Percentiles rank a stretch among this genome's conserved stretches.
phyloP scores from a whole-genome alignment of 2,888 invertebrate species.

The Prosopocoilus inquinatus region DNA sequence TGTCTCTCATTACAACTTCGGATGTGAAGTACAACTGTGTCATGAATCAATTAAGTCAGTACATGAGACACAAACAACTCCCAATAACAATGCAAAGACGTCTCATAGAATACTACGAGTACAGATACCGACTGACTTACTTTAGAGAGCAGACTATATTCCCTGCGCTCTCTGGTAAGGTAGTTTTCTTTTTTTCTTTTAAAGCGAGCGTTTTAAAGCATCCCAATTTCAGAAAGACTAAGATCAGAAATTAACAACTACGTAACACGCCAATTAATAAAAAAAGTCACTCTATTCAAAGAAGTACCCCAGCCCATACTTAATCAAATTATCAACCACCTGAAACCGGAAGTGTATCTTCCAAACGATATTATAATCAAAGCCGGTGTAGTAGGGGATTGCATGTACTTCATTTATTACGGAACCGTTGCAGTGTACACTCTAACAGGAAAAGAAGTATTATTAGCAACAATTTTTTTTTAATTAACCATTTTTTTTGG shows the following conservation, averaged over 20 bases:
- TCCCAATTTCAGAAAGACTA: conserved; percentile 9
- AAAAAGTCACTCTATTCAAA: conserved; percentile 57
- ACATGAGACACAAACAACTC: conserved; percentile 5
- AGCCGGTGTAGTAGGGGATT: conserved; percentile 59
- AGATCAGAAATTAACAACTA: conserved; percentile 54
- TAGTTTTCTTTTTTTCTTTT: conserved; percentile 49
- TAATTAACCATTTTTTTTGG: conserved; percentile 2
- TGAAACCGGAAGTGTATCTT: conserved; percentile 59
- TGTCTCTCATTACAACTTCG: conserved; percentile 17
- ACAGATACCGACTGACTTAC: conserved; percentile 44
- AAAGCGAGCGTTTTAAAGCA: not conserved
- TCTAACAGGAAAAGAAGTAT: conserved; percentile 61
- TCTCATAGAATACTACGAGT: conserved; percentile 33
- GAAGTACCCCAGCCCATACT: conserved; percentile 52
- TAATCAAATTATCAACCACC: conserved; percentile 54
- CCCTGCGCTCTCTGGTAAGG: conserved; percentile 58
- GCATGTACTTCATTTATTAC: conserved; percentile 63
- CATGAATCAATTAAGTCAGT: conserved; percentile 1
- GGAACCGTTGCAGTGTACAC: conserved; percentile 63
- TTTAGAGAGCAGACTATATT: conserved; percentile 46
- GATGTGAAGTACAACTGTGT: conserved; percentile 1
- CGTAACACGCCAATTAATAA: conserved; percentile 56
- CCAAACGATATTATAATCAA: conserved; percentile 61
- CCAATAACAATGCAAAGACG: not conserved
- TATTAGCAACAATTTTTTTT: not conserved